A percentile compares a stretch with the other conserved stretches of the same genome.
These are phyloP conservation scores for Chymomyza fuscimana DNA, from an alignment of 2,888 invertebrate genomes.

Conservation along the genomic window DNA sequence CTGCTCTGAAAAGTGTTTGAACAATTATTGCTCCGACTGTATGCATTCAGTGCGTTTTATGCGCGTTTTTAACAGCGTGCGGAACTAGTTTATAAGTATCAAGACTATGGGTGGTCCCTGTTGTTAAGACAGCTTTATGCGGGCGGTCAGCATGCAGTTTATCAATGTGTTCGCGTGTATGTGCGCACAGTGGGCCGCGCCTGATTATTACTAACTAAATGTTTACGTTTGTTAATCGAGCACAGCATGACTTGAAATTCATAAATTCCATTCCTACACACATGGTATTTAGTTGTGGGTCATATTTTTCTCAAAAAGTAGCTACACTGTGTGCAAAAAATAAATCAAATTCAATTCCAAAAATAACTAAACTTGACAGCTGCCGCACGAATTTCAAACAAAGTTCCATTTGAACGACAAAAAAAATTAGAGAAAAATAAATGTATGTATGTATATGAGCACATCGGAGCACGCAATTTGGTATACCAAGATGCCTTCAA, in stretches of 20 bases:
- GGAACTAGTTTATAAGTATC: constrained; percentile 23
- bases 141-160: constrained; percentile 18
- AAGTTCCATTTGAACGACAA: constrained; percentile 43
- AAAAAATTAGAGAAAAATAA: constrained; percentile 1
- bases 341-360: constrained; percentile 24
- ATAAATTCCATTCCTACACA: not conserved
- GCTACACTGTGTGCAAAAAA: not conserved
- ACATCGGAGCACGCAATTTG: constrained; percentile 27
- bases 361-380: constrained; percentile 36
- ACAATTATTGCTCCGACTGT: not conserved
- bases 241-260: not conserved
- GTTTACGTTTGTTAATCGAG: not conserved
- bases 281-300: not conserved
- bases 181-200: constrained; percentile 38
- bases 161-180: not conserved
- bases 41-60: constrained; percentile 15
- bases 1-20: too few species aligned
- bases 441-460: constrained; percentile 14
- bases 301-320: not conserved
- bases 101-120: constrained; percentile 40
- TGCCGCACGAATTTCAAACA: constrained; percentile 15
- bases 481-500: constrained; percentile 56
- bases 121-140: constrained; percentile 23
- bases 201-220: not conserved
- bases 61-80: constrained; percentile 38